These are phyloP conservation scores for Corydoras sp. DNA, from an alignment of 2,113 vertebrate species.

Conservation along the genomic window DNA sequence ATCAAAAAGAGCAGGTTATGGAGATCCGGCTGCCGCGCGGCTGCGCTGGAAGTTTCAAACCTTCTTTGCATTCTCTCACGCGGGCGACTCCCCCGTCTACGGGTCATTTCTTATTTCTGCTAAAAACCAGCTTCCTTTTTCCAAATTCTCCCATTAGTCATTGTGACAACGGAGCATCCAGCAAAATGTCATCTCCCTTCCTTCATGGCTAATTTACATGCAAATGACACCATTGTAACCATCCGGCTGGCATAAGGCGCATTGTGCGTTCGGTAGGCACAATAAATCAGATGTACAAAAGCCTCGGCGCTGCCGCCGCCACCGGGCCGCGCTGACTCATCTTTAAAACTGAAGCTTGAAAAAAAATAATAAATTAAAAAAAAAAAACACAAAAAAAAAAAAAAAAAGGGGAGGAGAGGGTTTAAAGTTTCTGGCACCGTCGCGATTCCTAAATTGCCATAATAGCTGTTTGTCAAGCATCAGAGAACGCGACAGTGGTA, in stretches of 20 bases:
- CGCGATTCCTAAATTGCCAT: too few relatives aligned
- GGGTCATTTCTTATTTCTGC: conserved; percentile 12
- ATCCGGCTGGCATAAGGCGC: background rate
- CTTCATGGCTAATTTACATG: background rate
- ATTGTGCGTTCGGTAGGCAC: background rate
- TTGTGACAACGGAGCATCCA: background rate
- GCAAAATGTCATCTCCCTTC: background rate
- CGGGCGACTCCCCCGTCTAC: background rate
- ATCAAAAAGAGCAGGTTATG: too few relatives aligned
- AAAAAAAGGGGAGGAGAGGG: too few relatives aligned
- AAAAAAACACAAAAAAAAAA: too few relatives aligned
- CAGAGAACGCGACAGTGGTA: background rate
- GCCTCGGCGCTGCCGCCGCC: background rate
- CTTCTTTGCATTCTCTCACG: too few relatives aligned
- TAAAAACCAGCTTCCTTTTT: background rate
- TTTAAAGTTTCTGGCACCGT: too few relatives aligned
- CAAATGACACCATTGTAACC: background rate
- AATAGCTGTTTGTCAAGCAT: too few relatives aligned
- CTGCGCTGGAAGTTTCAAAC: too few relatives aligned
- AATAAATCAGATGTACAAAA: background rate
- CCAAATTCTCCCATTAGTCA: background rate
- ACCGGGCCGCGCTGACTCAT: background rate
- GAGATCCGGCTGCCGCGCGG: too few relatives aligned
- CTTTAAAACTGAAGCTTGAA: conserved; percentile 1
- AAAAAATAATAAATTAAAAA: too few relatives aligned